These are phyloP conservation scores for Baronia brevicornis DNA, from an alignment of 2,888 invertebrate species.

Conservation along the genomic window DNA sequence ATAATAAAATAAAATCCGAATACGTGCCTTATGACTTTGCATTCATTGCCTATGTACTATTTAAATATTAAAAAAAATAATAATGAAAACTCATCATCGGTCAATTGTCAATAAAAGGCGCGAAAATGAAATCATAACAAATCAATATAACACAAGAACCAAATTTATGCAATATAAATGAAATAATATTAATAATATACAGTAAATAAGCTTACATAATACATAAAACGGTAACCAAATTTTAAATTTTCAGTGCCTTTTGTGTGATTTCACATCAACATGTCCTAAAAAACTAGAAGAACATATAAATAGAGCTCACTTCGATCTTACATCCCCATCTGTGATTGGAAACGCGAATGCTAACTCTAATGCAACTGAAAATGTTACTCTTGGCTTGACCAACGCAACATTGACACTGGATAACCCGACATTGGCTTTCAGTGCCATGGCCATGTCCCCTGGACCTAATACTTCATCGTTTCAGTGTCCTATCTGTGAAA, in stretches of 20 bases:
- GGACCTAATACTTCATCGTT: constrained; percentile 70
- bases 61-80: too few species aligned
- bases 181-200: too few species aligned
- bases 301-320: constrained; percentile 89
- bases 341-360: constrained; percentile 59
- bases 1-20: too few species aligned
- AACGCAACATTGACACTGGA: constrained; percentile 47
- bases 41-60: too few species aligned
- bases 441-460: constrained; percentile 65
- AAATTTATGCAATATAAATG: too few species aligned
- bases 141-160: too few species aligned
- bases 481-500: constrained; percentile 87
- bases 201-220: too few species aligned
- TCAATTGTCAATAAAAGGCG: too few species aligned
- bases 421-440: constrained; percentile 37
- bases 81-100: too few species aligned
- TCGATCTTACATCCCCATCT: constrained; percentile 86
- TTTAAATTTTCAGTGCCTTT: constrained; percentile 77
- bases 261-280: constrained; percentile 85
- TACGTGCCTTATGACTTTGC: too few species aligned
- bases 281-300: constrained; percentile 85
- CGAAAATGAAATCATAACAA: too few species aligned
- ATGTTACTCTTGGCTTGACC: constrained; percentile 42
- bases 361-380: constrained; percentile 38
- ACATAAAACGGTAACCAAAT: too few species aligned